Percentiles rank a stretch among this genome's conserved stretches.
Evolutionary conservation across 1,140 invertebrate species (phyloP).

Genomic region (Eueides isabella): DNA sequence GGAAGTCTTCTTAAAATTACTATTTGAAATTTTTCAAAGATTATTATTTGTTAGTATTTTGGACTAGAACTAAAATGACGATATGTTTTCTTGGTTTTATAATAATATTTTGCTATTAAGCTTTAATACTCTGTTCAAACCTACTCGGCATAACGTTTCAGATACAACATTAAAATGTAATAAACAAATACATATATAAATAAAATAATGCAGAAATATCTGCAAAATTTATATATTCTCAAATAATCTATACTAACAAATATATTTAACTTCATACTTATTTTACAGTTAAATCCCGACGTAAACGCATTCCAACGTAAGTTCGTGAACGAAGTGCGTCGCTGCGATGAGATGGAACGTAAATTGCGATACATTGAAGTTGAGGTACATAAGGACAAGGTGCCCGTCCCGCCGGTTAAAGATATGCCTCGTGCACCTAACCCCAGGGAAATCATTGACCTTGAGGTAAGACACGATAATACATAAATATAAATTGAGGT

Average conservation of each 20-base stretch:
- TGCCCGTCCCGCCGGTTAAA: constrained; percentile 90
- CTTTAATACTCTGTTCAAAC: neutral
- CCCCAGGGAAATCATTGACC: constrained; percentile 97
- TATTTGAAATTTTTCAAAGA: too few species aligned
- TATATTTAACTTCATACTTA: neutral
- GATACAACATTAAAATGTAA: too few species aligned
- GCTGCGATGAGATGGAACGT: constrained; percentile 98
- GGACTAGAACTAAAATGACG: too few species aligned
- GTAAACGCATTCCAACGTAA: constrained; percentile 98
- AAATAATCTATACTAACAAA: neutral
- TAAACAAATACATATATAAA: neutral
- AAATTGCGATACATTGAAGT: constrained; percentile 95
- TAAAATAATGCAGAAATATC: neutral
- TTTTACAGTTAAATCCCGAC: constrained; percentile 89
- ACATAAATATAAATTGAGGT: too few species aligned
- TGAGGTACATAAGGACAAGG: constrained; percentile 96
- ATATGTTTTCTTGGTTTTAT: too few species aligned
- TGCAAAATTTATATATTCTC: neutral
- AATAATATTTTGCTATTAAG: too few species aligned
- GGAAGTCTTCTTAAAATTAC: too few species aligned
- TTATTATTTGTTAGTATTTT: too few species aligned
- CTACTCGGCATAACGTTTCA: neutral
- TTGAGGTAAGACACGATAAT: constrained; percentile 87
- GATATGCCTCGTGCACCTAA: constrained; percentile 96
- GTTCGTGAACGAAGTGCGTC: constrained; percentile 96